Evolutionary conservation across 2,113 vertebrate genomes (phyloP).

Genomic region (Eidolon helvum): DNA sequence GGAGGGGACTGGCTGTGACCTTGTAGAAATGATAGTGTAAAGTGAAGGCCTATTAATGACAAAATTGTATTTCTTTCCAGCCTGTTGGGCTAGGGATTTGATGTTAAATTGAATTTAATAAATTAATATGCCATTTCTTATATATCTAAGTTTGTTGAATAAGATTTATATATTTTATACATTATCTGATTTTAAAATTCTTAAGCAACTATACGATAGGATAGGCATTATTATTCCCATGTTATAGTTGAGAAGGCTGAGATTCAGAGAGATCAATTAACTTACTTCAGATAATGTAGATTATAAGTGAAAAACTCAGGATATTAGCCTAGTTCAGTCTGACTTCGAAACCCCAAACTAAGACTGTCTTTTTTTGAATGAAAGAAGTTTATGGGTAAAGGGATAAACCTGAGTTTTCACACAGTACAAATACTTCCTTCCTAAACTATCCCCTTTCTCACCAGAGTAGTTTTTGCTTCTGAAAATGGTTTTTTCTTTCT

Average conservation of each 20-base stretch:
- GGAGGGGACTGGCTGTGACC: background rate
- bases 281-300: background rate
- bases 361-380: background rate
- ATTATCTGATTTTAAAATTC: background rate
- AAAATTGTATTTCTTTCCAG: background rate
- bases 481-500: background rate
- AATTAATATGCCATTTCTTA: background rate
- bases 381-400: background rate
- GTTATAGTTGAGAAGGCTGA: background rate
- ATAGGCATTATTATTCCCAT: background rate
- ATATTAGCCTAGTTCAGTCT: background rate
- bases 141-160: background rate
- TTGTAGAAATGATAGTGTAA: background rate
- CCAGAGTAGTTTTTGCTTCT: background rate
- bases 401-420: background rate
- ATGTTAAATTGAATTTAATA: constrained; percentile 7
- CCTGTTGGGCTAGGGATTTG: background rate
- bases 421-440: background rate
- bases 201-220: background rate
- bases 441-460: background rate
- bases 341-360: background rate
- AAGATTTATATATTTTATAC: background rate
- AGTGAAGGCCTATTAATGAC: background rate
- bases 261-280: background rate
- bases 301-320: background rate